Evolutionary conservation across 2,113 vertebrate species (phyloP), one percentile per base, ranked within the genome.

Genomic region (Aviceda subcristata): DNA sequence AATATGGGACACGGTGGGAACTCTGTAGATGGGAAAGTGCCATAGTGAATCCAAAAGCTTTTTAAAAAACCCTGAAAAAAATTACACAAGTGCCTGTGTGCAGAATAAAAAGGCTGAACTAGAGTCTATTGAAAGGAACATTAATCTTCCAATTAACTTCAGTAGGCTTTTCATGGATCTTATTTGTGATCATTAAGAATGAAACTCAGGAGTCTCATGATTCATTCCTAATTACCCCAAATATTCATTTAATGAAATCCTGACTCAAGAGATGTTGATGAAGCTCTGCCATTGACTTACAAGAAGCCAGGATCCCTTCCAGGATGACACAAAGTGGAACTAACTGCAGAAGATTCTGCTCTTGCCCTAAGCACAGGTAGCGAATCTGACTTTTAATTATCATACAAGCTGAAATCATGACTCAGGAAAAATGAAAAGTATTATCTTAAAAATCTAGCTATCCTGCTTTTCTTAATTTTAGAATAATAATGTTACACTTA

Each of bases 201-300:
- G 81, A 81, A 92, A 91, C 87, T 22, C 64, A 82, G 19, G 84
- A 95, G 84, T 76, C 87, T 92, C 39, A 64, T 90, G 92, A 94
- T 82, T 94, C 3, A 18, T 92, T 77, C 15, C n/a, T 95, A 91
- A 95, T 95, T 94, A 95, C 22, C 39, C 48, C 66, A 89, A 94
- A 96, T 92, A 93, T 39, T 92, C 68, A 75, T 87, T 94, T 85
- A 89, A 94, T 89, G 80, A 79, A 92, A 75, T 85, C 34, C 48
- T 78, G 43, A 78, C 46, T 90, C 34, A 57, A 84, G 19, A 21
- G 32, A 69, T 39, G 55, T 16, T 67, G 74, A 34, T 72, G 80
- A 94, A 89, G 34, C 34, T 72, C 39, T 78, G 51, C 46, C 64
- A 43, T 7, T 80, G 64, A 67, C 76, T 91, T 91, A 69, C 32